These are phyloP conservation scores for Cheilosia vernalis DNA, from an alignment of 2,888 invertebrate genomes.

Conservation along the genomic window DNA sequence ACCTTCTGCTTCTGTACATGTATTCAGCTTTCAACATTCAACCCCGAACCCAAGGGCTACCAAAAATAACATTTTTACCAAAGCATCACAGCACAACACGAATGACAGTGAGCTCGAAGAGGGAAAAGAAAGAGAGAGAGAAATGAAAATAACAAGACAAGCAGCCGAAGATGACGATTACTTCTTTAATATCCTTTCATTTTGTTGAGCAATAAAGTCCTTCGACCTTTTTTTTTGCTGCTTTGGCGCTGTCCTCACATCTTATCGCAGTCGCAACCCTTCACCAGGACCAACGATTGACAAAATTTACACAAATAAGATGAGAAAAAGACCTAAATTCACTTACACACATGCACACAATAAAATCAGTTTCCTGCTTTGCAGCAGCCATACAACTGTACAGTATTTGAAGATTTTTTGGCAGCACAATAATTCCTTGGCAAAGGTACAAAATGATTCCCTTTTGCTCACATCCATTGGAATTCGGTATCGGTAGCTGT, in stretches of 20 bases:
- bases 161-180: slow-evolving; percentile 27
- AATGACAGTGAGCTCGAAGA: background rate
- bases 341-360: slow-evolving; percentile 4
- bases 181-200: slow-evolving; percentile 36
- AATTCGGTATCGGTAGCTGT: background rate
- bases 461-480: background rate
- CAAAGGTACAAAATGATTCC: slow-evolving; percentile 44
- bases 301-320: slow-evolving; percentile 24
- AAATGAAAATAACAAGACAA: background rate
- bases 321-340: slow-evolving; percentile 1
- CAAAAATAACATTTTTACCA: slow-evolving; percentile 1
- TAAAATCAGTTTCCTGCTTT: slow-evolving; percentile 9
- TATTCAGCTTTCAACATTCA: background rate
- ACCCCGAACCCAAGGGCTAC: background rate
- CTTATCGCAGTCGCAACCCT: slow-evolving; percentile 22
- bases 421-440: slow-evolving; percentile 35
- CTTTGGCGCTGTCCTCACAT: slow-evolving; percentile 14
- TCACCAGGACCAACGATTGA: slow-evolving; percentile 29
- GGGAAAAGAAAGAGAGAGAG: background rate
- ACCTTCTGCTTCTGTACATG: slow-evolving; percentile 30
- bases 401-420: slow-evolving; percentile 26
- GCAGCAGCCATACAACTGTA: background rate
- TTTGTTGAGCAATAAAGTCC: slow-evolving; percentile 38
- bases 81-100: slow-evolving; percentile 12
- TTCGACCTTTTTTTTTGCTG: slow-evolving; percentile 12